Conservation (phyloP, 2,888 invertebrate species). For the Ptychoptera albimana region DNA sequence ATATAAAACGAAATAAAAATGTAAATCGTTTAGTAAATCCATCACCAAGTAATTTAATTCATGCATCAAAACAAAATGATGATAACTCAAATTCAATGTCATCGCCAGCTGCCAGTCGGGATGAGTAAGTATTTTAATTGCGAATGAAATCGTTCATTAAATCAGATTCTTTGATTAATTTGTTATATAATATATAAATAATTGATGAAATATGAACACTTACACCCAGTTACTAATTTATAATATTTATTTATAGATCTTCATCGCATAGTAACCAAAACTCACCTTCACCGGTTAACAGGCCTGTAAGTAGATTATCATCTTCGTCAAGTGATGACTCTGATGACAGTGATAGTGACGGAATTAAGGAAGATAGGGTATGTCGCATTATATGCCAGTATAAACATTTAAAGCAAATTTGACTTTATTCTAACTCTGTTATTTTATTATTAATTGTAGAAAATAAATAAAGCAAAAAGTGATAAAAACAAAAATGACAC, state of each 20-base stretch:
- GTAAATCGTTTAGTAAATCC: neutral
- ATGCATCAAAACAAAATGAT: neutral
- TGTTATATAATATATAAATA: too few relatives aligned
- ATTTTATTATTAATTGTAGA: neutral
- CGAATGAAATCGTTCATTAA: neutral
- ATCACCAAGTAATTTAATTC: neutral
- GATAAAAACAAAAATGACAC: constrained; percentile 59
- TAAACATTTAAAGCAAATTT: too few relatives aligned
- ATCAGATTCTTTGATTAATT: too few relatives aligned
- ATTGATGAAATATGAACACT: too few relatives aligned
- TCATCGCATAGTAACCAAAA: neutral
- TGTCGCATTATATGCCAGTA: too few relatives aligned
- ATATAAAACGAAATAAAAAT: neutral
- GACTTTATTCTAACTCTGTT: too few relatives aligned
- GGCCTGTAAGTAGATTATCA: neutral
- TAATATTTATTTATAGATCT: neutral
- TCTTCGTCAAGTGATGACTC: constrained; percentile 11
- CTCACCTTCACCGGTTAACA: neutral
- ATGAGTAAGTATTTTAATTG: neutral
- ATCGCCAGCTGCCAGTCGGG: neutral
- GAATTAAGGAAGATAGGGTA: constrained; percentile 15
- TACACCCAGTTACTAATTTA: neutral
- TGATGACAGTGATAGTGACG: constrained; percentile 18
- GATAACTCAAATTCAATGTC: constrained; percentile 4
- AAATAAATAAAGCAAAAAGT: constrained; percentile 29